These are phyloP conservation scores for Pangasius krempfi DNA, from an alignment of 2,797 vertebrate genomes.

Conservation along the genomic window DNA sequence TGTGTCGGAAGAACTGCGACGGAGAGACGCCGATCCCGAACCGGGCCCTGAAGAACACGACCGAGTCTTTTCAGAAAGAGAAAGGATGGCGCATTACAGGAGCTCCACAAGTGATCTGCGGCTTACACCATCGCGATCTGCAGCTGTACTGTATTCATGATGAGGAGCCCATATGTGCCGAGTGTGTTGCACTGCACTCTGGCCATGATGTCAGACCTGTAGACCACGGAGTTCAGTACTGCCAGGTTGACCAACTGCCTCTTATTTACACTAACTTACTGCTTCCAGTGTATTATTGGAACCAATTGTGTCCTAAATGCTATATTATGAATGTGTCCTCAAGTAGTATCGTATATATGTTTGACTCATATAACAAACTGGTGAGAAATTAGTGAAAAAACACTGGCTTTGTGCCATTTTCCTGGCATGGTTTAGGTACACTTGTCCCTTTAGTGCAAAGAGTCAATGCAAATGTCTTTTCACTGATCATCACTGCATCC, in stretches of 20 bases:
- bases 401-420: neutral
- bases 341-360: no score
- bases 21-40: slow-evolving; percentile 60
- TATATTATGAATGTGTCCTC: neutral
- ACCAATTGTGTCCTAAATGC: neutral
- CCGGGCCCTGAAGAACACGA: slow-evolving; percentile 65
- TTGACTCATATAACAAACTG: no score
- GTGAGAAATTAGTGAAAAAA: no score
- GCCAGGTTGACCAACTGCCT: slow-evolving; percentile 64
- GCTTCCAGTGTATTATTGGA: neutral
- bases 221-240: slow-evolving; percentile 55
- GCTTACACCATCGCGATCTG: slow-evolving; percentile 70
- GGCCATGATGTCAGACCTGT: slow-evolving; percentile 64
- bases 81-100: neutral
- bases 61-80: slow-evolving; percentile 65
- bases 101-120: slow-evolving; percentile 51
- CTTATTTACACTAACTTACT: neutral
- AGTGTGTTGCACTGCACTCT: slow-evolving; percentile 70
- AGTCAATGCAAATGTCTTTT: neutral
- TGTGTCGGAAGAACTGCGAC: slow-evolving; percentile 62
- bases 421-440: neutral
- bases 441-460: neutral
- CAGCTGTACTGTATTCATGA: slow-evolving; percentile 76
- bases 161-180: slow-evolving; percentile 73
- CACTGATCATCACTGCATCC: no score